These are phyloP conservation scores for Antheraea mylitta DNA, from an alignment of 1,140 invertebrate genomes.

Conservation along the genomic window DNA sequence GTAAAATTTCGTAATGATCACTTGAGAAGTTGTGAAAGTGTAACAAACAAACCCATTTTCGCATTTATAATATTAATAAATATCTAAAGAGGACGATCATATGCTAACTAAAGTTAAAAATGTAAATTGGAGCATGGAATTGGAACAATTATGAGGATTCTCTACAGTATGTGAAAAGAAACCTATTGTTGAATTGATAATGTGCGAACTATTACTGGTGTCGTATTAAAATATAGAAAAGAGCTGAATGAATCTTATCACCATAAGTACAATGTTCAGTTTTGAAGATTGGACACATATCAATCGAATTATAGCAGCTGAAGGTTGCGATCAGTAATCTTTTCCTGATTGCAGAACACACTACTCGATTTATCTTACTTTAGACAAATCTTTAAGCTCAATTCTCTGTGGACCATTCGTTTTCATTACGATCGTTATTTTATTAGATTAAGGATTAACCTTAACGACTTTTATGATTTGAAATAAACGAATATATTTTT, in stretches of 20 bases:
- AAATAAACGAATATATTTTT: background rate
- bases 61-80: no score
- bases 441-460: background rate
- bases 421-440: background rate
- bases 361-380: slow-evolving; percentile 5
- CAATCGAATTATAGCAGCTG: background rate
- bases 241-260: background rate
- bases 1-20: no score
- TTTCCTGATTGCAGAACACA: background rate
- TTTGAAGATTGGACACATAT: background rate
- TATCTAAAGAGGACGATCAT: no score
- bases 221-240: no score
- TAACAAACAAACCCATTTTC: no score
- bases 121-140: no score
- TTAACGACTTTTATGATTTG: background rate
- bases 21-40: no score
- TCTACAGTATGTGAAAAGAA: no score
- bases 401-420: background rate
- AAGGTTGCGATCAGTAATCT: background rate
- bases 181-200: no score
- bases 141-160: no score
- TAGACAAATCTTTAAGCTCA: background rate
- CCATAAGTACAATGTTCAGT: background rate
- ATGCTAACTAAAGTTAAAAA: no score
- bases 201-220: no score